Evolutionary conservation across 2,113 vertebrate species (phyloP).

Genomic region (Cavia aperea): DNA sequence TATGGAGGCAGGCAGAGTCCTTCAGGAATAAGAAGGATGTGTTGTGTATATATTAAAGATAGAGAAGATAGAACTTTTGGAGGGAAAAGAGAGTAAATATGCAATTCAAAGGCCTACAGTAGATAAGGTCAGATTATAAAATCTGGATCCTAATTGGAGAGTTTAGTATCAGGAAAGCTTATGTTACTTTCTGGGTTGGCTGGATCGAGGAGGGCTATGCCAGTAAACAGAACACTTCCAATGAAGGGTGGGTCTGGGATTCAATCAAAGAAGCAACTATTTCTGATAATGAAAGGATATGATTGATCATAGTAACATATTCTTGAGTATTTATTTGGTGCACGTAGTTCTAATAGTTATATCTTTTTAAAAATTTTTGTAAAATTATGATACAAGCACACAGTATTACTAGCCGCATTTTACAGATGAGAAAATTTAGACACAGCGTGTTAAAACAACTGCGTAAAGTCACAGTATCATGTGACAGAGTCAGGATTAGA

Average conservation of each 20-base stretch:
- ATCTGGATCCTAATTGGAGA: neutral
- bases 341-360: neutral
- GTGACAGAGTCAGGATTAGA: neutral
- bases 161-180: neutral
- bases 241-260: neutral
- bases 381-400: neutral
- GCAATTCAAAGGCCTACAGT: neutral
- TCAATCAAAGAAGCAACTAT: constrained; percentile 1
- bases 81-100: neutral
- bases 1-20: neutral
- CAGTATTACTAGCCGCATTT: neutral
- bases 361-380: neutral
- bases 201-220: neutral
- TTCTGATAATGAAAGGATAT: neutral
- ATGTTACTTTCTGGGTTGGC: neutral
- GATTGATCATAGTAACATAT: neutral
- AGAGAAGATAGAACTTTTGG: neutral
- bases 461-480: neutral
- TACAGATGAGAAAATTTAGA: neutral
- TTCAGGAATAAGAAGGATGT: neutral
- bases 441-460: neutral
- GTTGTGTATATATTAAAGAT: neutral
- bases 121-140: neutral
- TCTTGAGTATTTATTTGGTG: neutral
- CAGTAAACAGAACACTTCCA: neutral